These are phyloP conservation scores for Andricus grossulariae DNA, from an alignment of 1,140 invertebrate species.

Conservation along the genomic window DNA sequence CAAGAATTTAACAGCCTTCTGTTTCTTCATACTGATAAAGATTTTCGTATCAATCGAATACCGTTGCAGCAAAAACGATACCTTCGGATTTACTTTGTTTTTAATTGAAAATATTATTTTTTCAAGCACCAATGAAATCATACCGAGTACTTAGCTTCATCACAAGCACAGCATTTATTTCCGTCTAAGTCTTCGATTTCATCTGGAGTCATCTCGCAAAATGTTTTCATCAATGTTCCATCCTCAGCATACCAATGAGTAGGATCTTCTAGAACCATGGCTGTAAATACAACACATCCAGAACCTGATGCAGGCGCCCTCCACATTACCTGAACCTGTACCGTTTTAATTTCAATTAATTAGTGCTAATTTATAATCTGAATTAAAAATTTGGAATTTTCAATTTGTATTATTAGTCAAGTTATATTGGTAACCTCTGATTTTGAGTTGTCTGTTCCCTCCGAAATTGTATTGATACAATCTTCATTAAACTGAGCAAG, in stretches of 20 bases:
- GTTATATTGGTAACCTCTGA: constrained; percentile 78
- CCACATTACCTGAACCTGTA: constrained; percentile 89
- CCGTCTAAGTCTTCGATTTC: constrained; percentile 75
- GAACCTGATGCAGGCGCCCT: constrained; percentile 88
- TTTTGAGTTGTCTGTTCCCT: constrained; percentile 86
- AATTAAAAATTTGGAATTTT: neutral
- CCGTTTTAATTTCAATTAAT: constrained; percentile 36
- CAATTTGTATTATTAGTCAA: neutral
- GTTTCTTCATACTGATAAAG: too few species aligned
- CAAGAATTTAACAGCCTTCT: too few species aligned
- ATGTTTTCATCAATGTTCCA: constrained; percentile 85
- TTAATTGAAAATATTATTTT: neutral
- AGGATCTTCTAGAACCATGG: constrained; percentile 90
- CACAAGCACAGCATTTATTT: constrained; percentile 88
- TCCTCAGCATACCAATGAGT: constrained; percentile 94
- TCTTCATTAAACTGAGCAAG: constrained; percentile 88
- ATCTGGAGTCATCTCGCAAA: constrained; percentile 86
- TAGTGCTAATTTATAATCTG: neutral
- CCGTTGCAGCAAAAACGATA: too few species aligned
- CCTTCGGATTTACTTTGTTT: too few species aligned
- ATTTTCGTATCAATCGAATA: too few species aligned
- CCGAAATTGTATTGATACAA: constrained; percentile 90
- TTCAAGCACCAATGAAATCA: constrained; percentile 53
- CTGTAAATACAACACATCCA: constrained; percentile 89
- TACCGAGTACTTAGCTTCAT: constrained; percentile 93